Conservation (phyloP, 23 tunicate species). For the Ciona savignyi region DNA sequence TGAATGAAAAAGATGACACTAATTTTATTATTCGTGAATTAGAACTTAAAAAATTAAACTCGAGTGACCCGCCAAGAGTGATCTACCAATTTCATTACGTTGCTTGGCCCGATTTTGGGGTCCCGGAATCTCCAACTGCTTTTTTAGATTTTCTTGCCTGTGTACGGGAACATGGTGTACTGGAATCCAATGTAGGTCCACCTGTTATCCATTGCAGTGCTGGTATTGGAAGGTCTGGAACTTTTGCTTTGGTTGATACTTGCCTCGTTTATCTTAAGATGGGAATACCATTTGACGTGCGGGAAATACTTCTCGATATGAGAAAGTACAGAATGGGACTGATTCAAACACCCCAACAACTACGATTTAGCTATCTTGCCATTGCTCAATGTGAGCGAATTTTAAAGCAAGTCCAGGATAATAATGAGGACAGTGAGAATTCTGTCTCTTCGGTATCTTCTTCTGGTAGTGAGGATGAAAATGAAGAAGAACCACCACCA, state of each 20-base stretch:
- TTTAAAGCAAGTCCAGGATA: neutral
- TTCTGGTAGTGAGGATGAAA: constrained; percentile 15
- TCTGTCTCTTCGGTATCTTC: neutral
- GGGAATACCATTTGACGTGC: constrained; percentile 40
- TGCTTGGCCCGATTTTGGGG: constrained; percentile 99
- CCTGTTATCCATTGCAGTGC: constrained; percentile 98
- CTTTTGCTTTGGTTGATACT: constrained; percentile 83
- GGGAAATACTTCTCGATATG: constrained; percentile 68
- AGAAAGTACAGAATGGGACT: constrained; percentile 89
- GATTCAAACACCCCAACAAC: constrained; percentile 86
- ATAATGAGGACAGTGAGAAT: constrained; percentile 14
- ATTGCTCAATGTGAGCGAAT: constrained; percentile 77
- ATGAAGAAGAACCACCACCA: constrained; percentile 20
- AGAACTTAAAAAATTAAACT: constrained; percentile 23
- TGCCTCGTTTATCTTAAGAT: constrained; percentile 59
- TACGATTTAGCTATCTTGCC: constrained; percentile 85
- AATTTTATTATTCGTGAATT: constrained; percentile 75
- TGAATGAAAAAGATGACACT: constrained; percentile 22
- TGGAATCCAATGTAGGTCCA: constrained; percentile 63
- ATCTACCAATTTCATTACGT: constrained; percentile 92
- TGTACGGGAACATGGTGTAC: constrained; percentile 44
- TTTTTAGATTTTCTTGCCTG: constrained; percentile 83
- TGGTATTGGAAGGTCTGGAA: constrained; percentile 98
- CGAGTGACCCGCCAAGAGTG: constrained; percentile 18
- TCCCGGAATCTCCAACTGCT: constrained; percentile 94